Percentiles rank a stretch among this genome's conserved stretches.
Evolutionary conservation across 1,140 invertebrate species (phyloP).

Genomic region (Ruditapes philippinarum): DNA sequence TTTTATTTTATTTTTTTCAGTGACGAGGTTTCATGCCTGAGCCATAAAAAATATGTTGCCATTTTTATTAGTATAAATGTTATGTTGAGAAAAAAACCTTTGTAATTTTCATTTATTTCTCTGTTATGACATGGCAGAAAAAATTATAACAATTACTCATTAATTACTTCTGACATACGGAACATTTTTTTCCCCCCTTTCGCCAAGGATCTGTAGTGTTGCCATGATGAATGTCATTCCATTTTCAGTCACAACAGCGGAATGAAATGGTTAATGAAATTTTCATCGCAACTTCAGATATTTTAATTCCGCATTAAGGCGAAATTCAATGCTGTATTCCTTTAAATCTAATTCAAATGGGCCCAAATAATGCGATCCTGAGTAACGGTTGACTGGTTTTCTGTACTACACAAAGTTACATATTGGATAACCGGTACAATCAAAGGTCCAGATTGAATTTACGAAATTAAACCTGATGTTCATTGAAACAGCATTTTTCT

Average conservation of each 20-base stretch:
- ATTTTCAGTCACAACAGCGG: no score
- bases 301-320: not conserved
- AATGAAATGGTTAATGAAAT: not conserved
- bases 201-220: no score
- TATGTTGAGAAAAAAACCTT: no score
- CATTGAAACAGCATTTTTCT: constrained; percentile 12
- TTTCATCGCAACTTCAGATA: not conserved
- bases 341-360: constrained; percentile 35
- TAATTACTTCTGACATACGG: no score
- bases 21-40: no score
- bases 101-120: no score
- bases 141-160: no score
- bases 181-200: no score
- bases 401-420: constrained; percentile 15
- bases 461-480: constrained; percentile 9
- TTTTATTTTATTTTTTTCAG: not conserved
- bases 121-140: no score
- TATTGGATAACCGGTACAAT: constrained; percentile 26
- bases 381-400: not conserved
- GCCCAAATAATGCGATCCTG: not conserved
- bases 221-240: no score
- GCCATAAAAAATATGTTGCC: no score
- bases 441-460: constrained; percentile 44
- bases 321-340: constrained; percentile 20
- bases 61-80: no score